Evolutionary conservation across 2,888 invertebrate genomes (phyloP), one percentile per base, ranked within the genome.

Genomic region (Stenotaenia linearis): DNA sequence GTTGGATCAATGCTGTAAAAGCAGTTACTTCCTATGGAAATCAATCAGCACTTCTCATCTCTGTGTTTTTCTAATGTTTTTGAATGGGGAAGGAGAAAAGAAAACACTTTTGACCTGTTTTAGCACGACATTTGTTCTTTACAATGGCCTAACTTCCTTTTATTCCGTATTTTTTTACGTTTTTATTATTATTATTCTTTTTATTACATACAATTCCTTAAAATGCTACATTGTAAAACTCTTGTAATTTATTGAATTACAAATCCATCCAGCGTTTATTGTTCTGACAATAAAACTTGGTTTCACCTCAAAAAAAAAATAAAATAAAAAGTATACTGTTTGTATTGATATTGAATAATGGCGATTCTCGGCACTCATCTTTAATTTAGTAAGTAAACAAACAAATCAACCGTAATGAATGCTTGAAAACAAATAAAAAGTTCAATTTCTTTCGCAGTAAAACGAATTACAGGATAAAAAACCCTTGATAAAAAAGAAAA

Each of bases 11-110:
- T 69, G 69, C 5, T 15, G 25, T 69, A 25, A 69, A 25, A 28
- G 28, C 69, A 69, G 25, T 69, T 69, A 28, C 69, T 69, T 69
- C 69, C 69, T 28, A 69, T 69, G 69, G 69, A 69, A 69, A 69
- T 69, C 69, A 69, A 69, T 69, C 69, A 69, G 69, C 23, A 69
- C n/a, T 28, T 69, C 28, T 25, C 25, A 25, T 23, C 25, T 69
- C 23, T 15, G 28, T 69, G 50, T 50, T 50, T 69, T 69, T 25
- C 25, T 28, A 69, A 50, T 50, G 50, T 50, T 50, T 18, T 50
- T 18, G 50, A 50, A 50, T 50, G 50, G 69, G 69, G 2, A 69
- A 69, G 2, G 69, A 18, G 28, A 25, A 28, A 69, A 28, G n/a
- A 69, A 28, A 28, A 28, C 15, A 50, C 50, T 50, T 18, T 18